Conservation (phyloP, 1,140 invertebrate genomes). For the Drosophila bocki region DNA sequence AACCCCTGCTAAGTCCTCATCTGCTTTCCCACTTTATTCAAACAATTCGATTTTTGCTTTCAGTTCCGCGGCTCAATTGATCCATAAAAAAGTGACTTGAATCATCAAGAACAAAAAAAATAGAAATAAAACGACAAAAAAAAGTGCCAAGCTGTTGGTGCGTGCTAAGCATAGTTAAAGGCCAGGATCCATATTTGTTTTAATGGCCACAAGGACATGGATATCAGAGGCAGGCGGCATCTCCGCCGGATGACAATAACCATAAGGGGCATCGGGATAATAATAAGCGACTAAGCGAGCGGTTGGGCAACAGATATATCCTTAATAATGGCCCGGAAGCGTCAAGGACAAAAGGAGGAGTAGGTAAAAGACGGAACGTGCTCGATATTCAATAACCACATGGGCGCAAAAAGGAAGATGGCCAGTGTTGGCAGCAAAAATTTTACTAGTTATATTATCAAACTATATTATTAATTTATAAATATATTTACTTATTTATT, state of each 20-base stretch:
- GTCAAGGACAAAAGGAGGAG: conserved; percentile 12
- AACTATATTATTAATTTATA: too few relatives aligned
- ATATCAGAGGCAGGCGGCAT: conserved; percentile 12
- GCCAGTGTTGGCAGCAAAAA: conserved; percentile 3
- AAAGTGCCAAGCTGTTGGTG: conserved; percentile 61
- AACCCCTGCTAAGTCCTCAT: neutral
- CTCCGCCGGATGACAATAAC: conserved; percentile 59
- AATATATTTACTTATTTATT: neutral
- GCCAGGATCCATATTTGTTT: conserved; percentile 63
- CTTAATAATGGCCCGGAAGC: conserved; percentile 75
- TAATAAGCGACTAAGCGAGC: conserved; percentile 74
- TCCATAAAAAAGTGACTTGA: conserved; percentile 39
- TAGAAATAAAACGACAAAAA: conserved; percentile 8
- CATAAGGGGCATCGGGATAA: conserved; percentile 65
- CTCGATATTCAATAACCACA: conserved; percentile 81
- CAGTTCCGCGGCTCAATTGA: neutral
- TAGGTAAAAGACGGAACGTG: conserved; percentile 48
- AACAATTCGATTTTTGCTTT: conserved; percentile 3
- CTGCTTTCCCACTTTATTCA: neutral
- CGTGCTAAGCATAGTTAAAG: conserved; percentile 72
- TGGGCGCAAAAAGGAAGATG: conserved; percentile 13
- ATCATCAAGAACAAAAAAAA: conserved; percentile 32
- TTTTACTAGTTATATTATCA: neutral
- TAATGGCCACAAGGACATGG: conserved; percentile 57
- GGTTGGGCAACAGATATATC: conserved; percentile 62